A percentile compares a stretch with the other conserved stretches of the same genome.
Conservation (phyloP, 2,888 invertebrate species). For the Prosopocoilus inquinatus region DNA sequence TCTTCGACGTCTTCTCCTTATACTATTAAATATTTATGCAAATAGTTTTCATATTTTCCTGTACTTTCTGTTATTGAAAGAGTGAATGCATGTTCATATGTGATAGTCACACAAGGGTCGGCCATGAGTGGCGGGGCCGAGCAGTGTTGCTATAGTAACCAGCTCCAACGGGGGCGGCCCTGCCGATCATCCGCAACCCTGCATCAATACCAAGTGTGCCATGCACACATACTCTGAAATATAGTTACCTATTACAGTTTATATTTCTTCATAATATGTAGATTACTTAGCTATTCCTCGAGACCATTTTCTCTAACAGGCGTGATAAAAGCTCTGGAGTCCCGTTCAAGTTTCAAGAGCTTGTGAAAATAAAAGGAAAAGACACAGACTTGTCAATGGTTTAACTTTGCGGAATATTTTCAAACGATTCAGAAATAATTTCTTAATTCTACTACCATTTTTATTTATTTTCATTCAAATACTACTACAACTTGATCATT, state of each 20-base stretch:
- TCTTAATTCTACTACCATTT: too few species aligned
- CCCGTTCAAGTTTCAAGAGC: too few species aligned
- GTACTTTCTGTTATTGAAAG: constrained; percentile 31
- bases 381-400: too few species aligned
- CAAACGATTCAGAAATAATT: too few species aligned
- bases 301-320: neutral
- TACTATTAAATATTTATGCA: constrained; percentile 22
- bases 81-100: constrained; percentile 46
- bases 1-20: neutral
- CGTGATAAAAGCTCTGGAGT: too few species aligned
- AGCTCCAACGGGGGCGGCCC: constrained; percentile 45
- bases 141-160: constrained; percentile 41
- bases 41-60: constrained; percentile 20
- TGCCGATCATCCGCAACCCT: constrained; percentile 49
- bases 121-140: constrained; percentile 37
- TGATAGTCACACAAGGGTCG: constrained; percentile 40
- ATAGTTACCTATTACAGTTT: constrained; percentile 24
- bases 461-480: too few species aligned
- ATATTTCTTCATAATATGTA: constrained; percentile 23
- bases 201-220: constrained; percentile 44
- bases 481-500: too few species aligned
- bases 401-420: too few species aligned
- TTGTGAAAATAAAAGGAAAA: too few species aligned
- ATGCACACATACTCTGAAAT: constrained; percentile 16
- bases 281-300: constrained; percentile 10